Conservation (phyloP, 2,797 vertebrate species). For the Fistularia tabacaria region DNA sequence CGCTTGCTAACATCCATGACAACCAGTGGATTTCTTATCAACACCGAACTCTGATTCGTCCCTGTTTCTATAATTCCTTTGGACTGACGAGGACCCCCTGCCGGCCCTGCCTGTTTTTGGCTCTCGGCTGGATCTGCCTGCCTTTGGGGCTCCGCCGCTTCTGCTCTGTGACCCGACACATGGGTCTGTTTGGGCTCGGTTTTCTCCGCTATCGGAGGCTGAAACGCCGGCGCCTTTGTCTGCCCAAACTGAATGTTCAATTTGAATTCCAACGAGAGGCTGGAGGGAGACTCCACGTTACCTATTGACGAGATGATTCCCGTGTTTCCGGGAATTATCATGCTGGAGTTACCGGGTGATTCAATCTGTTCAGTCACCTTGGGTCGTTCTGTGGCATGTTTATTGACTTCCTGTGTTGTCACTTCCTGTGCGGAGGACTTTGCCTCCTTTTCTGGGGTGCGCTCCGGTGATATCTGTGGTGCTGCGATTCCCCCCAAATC, state of each 20-base stretch:
- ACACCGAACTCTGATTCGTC: background rate
- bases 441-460: no score
- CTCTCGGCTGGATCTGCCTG: conserved; percentile 1
- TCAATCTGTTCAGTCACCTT: conserved; percentile 3
- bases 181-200: background rate
- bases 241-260: conserved; percentile 30
- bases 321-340: conserved; percentile 38
- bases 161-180: no score
- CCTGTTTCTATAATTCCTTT: background rate
- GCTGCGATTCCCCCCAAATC: conserved; percentile 21
- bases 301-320: conserved; percentile 40
- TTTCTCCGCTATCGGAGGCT: background rate
- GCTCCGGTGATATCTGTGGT: conserved; percentile 6
- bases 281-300: conserved; percentile 45
- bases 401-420: no score
- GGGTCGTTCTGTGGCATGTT: no score
- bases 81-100: conserved; percentile 20
- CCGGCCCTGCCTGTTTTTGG: conserved; percentile 19
- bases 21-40: conserved; percentile 4
- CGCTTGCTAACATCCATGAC: conserved; percentile 13
- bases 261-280: conserved; percentile 58
- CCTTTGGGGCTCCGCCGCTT: background rate
- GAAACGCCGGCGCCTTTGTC: background rate
- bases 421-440: no score
- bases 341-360: conserved; percentile 6